phyloP scores from a whole-genome alignment of 2,113 vertebrate species.

The Cyanocitta stelleri region DNA sequence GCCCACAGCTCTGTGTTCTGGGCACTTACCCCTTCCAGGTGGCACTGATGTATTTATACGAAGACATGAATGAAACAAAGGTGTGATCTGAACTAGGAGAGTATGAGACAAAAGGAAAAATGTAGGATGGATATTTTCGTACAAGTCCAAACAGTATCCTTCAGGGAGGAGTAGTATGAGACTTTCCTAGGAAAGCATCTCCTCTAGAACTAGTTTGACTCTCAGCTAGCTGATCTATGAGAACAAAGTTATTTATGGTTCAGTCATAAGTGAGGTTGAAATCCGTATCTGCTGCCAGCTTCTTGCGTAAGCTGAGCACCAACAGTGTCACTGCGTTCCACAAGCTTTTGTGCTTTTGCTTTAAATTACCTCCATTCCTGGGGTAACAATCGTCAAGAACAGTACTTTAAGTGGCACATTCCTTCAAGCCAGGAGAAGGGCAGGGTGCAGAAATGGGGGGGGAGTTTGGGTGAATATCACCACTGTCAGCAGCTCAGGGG shows the following conservation, averaged over 20 bases:
- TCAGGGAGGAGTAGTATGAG: background rate
- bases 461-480: background rate
- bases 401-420: background rate
- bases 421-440: background rate
- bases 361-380: background rate
- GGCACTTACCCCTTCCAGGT: background rate
- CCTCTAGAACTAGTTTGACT: background rate
- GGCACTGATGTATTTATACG: background rate
- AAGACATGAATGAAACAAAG: background rate
- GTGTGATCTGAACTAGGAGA: background rate
- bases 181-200: background rate
- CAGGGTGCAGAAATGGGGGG: background rate
- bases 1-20: background rate
- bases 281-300: background rate
- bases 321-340: rapidly evolving
- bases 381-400: background rate
- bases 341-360: background rate
- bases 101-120: background rate
- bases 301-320: background rate
- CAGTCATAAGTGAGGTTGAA: background rate
- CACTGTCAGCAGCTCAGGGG: background rate
- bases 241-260: background rate
- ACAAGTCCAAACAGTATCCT: background rate
- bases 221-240: background rate
- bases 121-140: background rate